These are phyloP conservation scores for Berghia stephanieae DNA, from an alignment of 1,140 invertebrate genomes.

Conservation along the genomic window DNA sequence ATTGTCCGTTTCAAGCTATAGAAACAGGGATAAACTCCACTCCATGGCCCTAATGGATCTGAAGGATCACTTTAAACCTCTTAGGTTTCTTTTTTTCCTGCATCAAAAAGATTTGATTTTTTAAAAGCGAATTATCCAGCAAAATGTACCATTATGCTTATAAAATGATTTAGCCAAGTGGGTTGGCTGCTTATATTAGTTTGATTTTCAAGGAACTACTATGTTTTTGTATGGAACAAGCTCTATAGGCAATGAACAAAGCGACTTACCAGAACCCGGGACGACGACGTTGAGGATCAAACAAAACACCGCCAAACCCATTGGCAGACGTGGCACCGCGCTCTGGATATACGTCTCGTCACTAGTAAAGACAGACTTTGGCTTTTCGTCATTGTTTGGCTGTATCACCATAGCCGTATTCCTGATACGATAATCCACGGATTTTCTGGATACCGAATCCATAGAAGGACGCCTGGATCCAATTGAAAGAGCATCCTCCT, in stretches of 20 bases:
- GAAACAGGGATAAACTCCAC: too few relatives aligned
- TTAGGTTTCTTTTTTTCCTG: not conserved
- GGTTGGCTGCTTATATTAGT: too few relatives aligned
- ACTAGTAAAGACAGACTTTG: constrained; percentile 42
- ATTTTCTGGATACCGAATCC: constrained; percentile 38
- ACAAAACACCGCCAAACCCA: constrained; percentile 85
- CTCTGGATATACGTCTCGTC: constrained; percentile 83
- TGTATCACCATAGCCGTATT: constrained; percentile 28
- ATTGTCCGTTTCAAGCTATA: too few relatives aligned
- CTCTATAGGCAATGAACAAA: not conserved
- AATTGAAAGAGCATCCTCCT: constrained; percentile 35
- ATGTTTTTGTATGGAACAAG: not conserved
- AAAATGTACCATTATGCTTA: not conserved
- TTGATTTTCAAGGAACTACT: not conserved
- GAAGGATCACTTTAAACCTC: too few relatives aligned
- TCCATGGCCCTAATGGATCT: too few relatives aligned
- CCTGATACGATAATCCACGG: constrained; percentile 40
- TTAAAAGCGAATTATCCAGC: not conserved
- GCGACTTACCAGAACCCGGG: constrained; percentile 81
- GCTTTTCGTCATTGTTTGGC: constrained; percentile 40
- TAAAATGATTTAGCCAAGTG: not conserved
- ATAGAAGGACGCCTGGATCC: constrained; percentile 39
- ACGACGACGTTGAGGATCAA: constrained; percentile 84
- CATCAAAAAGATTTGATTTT: not conserved
- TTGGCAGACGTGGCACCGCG: constrained; percentile 87